Evolutionary conservation across 2,888 invertebrate species (phyloP), one percentile per base, ranked within the genome.

Genomic region (Sphaeridia pumilis): DNA sequence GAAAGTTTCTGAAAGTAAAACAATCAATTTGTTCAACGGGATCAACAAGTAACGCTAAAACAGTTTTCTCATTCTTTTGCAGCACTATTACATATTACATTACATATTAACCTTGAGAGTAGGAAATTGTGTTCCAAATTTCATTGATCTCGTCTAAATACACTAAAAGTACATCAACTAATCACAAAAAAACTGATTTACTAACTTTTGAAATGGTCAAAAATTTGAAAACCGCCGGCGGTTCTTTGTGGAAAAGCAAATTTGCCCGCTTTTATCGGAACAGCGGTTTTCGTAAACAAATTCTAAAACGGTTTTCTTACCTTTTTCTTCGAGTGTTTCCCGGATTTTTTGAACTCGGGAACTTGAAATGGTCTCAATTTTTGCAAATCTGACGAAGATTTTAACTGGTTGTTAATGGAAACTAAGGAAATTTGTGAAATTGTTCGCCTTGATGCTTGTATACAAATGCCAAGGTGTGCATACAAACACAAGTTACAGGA

Each of bases 181-280:
- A n/a, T n/a, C n/a, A n/a, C n/a, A n/a, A n/a, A n/a, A n/a, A n/a
- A n/a, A 31, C 14, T 31, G 12, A 38, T 38, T 38, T 38, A 7
- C 17, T 38, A 31, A 14, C 31, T 31, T 10, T 14, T 10, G 31
- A 31, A 31, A 10, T 31, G 31, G 14, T 10, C 7, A 7, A 7
- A 31, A 38, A 38, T 38, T 38, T 20, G 20, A 38, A 38, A 38
- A 38, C 38, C 38, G 38, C 38, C 38, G 38, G 38, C 38, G 38
- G 38, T 38, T 38, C 38, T 7, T 17, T 17, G 5, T 5, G 12
- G 7, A 14, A 38, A 38, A 14, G 38, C 38, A 38, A 38, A 38
- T 38, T 38, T 38, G 38, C 38, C 38, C 38, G 38, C 38, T 31
- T 10, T 17, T 20, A 7, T 5, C 38, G 5, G 38, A 14, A 38